phyloP scores from a whole-genome alignment of 1,140 invertebrate species.

The Polypedilum vanderplanki region DNA sequence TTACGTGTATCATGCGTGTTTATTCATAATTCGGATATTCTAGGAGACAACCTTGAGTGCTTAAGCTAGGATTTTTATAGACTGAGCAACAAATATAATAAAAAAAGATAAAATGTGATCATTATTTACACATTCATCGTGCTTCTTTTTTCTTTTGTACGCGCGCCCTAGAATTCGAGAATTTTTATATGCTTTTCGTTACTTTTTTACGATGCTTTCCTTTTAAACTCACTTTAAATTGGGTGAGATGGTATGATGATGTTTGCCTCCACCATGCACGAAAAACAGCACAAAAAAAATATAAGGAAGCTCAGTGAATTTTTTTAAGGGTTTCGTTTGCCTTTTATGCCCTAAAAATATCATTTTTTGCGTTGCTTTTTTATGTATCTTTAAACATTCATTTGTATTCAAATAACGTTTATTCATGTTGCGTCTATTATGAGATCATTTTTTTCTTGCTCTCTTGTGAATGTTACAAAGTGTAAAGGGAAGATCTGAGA shows the following conservation, averaged over 20 bases:
- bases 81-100: constrained; percentile 23
- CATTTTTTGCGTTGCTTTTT: constrained; percentile 24
- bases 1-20: too few species aligned
- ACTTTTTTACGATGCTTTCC: background rate
- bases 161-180: background rate
- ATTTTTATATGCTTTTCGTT: background rate
- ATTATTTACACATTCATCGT: constrained; percentile 29
- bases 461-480: background rate
- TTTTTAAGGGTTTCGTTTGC: constrained; percentile 1
- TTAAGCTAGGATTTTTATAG: background rate
- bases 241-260: too few species aligned
- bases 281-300: background rate
- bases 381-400: constrained; percentile 29
- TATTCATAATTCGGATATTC: too few species aligned
- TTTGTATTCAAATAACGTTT: constrained; percentile 28
- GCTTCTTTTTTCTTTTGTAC: background rate
- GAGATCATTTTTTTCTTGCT: constrained; percentile 24
- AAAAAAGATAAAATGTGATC: constrained; percentile 26
- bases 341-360: constrained; percentile 19
- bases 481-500: background rate
- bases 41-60: background rate
- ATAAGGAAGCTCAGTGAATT: background rate
- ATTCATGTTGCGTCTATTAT: constrained; percentile 28
- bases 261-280: background rate
- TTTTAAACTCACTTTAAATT: background rate